These are phyloP conservation scores for Prorops nasuta DNA, from an alignment of 1,140 invertebrate genomes.

Conservation along the genomic window DNA sequence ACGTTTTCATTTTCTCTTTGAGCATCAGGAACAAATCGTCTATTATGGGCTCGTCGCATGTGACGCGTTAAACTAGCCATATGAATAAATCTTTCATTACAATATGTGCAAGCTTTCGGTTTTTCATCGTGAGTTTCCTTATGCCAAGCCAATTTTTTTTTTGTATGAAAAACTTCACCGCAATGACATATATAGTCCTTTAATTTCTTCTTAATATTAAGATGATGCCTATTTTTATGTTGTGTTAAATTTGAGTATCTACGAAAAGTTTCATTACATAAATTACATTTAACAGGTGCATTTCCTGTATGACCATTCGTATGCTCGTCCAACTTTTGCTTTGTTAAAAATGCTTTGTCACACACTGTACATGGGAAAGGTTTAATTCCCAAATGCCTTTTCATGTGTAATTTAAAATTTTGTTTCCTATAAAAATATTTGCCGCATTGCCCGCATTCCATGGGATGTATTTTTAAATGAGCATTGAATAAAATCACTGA, in stretches of 20 bases:
- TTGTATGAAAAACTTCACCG: constrained; percentile 77
- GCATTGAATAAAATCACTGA: constrained; percentile 64
- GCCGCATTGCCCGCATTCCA: constrained; percentile 76
- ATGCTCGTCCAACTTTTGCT: constrained; percentile 76
- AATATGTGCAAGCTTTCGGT: constrained; percentile 80
- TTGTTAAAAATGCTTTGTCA: constrained; percentile 77
- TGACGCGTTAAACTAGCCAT: constrained; percentile 78
- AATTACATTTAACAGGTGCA: constrained; percentile 75
- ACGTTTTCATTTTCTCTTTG: constrained; percentile 67
- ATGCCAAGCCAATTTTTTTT: constrained; percentile 81
- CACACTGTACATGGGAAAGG: constrained; percentile 77
- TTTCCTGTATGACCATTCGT: constrained; percentile 79
- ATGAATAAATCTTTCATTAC: constrained; percentile 82
- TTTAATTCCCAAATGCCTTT: constrained; percentile 75
- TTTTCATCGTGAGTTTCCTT: constrained; percentile 79
- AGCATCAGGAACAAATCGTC: constrained; percentile 67
- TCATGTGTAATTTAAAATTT: constrained; percentile 74
- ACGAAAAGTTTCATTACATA: constrained; percentile 81
- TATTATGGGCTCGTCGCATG: constrained; percentile 77
- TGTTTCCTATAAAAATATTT: constrained; percentile 73
- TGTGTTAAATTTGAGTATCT: constrained; percentile 83
- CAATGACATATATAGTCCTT: constrained; percentile 81
- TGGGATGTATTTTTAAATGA: constrained; percentile 74
- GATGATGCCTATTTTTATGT: constrained; percentile 72
- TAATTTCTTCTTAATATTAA: constrained; percentile 65